phyloP scores from a whole-genome alignment of 2,888 invertebrate species.

The Oligia fasciuncula region DNA sequence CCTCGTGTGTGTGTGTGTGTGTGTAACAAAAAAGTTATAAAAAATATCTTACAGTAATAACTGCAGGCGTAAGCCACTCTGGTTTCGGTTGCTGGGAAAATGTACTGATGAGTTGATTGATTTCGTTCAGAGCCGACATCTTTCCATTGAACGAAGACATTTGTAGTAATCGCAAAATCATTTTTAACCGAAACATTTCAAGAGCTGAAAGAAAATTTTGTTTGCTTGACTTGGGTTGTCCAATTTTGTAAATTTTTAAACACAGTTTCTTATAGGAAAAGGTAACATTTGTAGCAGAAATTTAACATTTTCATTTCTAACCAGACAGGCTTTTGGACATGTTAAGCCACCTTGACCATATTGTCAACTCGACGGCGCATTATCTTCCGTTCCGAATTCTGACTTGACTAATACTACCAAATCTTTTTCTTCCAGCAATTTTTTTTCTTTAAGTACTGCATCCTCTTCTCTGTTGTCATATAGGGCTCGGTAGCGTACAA shows the following conservation, averaged over 20 bases:
- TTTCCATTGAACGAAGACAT: constrained; percentile 99
- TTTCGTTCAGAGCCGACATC: constrained; percentile 99
- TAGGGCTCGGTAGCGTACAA: constrained; percentile 76
- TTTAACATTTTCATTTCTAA: neutral
- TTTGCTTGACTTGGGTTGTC: neutral
- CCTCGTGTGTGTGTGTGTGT: too few species aligned
- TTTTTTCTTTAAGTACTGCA: constrained; percentile 9
- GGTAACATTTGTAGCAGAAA: neutral
- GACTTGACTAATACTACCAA: neutral
- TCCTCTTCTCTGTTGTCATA: constrained; percentile 19
- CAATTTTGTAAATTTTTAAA: neutral
- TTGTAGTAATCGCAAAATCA: constrained; percentile 97
- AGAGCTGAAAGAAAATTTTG: constrained; percentile 87
- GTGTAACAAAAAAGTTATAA: neutral
- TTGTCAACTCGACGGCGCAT: neutral
- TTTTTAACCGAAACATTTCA: constrained; percentile 98
- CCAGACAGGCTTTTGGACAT: neutral
- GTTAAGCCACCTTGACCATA: neutral
- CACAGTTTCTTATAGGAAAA: neutral
- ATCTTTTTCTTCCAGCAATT: neutral
- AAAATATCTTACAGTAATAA: constrained; percentile 94
- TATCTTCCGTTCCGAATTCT: neutral
- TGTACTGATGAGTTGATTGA: constrained; percentile 98
- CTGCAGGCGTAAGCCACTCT: constrained; percentile 97
- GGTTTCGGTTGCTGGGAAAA: constrained; percentile 97